Base-by-base conservation (phyloP, 23 tunicate species). In the Halocynthia aurantium region DNA sequence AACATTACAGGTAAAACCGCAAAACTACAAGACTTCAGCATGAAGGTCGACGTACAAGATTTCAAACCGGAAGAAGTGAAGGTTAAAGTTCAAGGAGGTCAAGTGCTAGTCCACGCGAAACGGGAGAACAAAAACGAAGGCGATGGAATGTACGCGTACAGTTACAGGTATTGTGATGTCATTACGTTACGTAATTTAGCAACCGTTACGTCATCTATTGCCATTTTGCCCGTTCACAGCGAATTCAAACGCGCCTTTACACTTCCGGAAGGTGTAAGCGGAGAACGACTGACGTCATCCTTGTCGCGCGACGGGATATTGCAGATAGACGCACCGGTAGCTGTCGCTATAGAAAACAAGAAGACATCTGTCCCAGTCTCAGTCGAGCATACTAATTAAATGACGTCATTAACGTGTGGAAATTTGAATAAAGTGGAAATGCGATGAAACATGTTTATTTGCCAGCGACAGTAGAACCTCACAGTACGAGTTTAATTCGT, bases 41-140 rank as follows among this genome's bases (percentile, higher is more conserved):
- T 86, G 11, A 67, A 80, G 22, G 57, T 86, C 70, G 84, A 86
- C 76, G 91, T 86, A 49, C 91, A 86, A 86, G 91, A 86, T 57
- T 86, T 86, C 76, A 81, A 73, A 54, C 91, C 91, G 50, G 91
- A 86, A 75, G 91, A 86, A 70, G 91, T 86, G 22, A 86, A 84
- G 57, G 91, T 86, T 15, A 80, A 86, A 69, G 91, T 86, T 13
- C 44, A 84, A 55, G 75, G 57, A 13, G 91, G 91, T 22, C 77
- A 86, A 66, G 91, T 75, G 10, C 63, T 69, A 7, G 91, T 86
- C 0, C 91, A 86, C 50, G 91, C 91, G 0, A 86, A 86, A 61
- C 91, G 91, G 11, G 91, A 86, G 57, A 80, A 77, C 17, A 80
- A 72, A 60, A 79, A 86, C 60, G 91, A 86, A 86, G 91, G 69